Evolutionary conservation across 2,797 vertebrate species (phyloP), one percentile per base, ranked within the genome.

Genomic region (Schizopygopsis malacanthus): DNA sequence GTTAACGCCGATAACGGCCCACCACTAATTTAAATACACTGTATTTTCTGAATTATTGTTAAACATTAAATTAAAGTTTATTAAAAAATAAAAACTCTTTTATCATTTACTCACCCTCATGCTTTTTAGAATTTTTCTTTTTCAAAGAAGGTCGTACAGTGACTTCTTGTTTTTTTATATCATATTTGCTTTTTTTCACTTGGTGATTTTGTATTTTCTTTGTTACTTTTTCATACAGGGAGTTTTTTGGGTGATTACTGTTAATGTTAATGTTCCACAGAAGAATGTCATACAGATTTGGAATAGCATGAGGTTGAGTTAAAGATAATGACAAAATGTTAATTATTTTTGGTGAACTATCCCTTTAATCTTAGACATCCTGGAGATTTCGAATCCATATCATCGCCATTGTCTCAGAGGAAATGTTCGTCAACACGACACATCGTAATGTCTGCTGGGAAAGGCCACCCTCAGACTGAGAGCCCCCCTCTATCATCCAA

Each of bases 391-490:
- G 54, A 86, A 84, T 86, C 71, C 86, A 28, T 79, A 39, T 20
- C 39, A n/a, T 50, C 56, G 77, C 37, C 75, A 18, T 28, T 79
- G 69, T 86, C 16, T 85, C 13, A 77, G 22, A 83, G 75, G 71
- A 88, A 85, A 61, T 82, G 54, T 63, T 47, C 75, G 20, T 81
- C 81, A 83, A n/a, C 20, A 56, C 5, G 22, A 15, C 50, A 72
- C 63, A 85, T 72, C 76, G 72, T 82, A 69, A 87, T 75, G n/a
- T 83, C 43, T 89, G 83, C 89, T 88, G 85, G 85, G 85, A 90
- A 91, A 90, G 69, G 72, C 86, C 80, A 88, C 72, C 77, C 61
- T 59, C 61, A 50, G 72, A 85, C 78, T 54, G 37, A 69, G 6
- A 56, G 39, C 22, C 76, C 65, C 52, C 75, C 18, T 25, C 43